Evolutionary conservation across 2,888 invertebrate species (phyloP).

Genomic region (Malthinus seriepunctatus): DNA sequence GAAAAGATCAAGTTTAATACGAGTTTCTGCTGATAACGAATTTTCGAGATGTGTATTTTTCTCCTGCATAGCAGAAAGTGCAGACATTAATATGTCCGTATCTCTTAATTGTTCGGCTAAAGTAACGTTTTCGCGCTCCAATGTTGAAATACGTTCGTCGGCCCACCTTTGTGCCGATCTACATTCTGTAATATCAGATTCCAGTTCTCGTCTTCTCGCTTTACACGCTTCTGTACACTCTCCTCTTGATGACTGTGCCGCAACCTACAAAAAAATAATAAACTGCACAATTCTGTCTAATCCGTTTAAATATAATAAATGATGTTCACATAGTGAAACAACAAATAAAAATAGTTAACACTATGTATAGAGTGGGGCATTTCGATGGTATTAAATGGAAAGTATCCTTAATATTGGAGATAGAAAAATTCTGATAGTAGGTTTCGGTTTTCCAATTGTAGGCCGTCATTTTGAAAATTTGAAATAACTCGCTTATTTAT

Average conservation of each 20-base stretch:
- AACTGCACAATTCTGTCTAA: background rate
- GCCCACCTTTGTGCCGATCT: conserved; percentile 61
- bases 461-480: too few species aligned
- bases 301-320: too few species aligned
- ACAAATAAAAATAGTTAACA: too few species aligned
- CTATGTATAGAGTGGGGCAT: too few species aligned
- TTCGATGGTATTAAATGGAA: too few species aligned
- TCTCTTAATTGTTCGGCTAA: conserved; percentile 58
- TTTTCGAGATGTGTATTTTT: conserved; percentile 91
- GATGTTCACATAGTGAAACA: too few species aligned
- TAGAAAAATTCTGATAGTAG: too few species aligned
- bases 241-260: conserved; percentile 46
- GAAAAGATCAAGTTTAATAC: conserved; percentile 97
- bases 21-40: conserved; percentile 93
- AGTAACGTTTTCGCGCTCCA: conserved; percentile 60
- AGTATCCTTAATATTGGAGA: too few species aligned
- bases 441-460: too few species aligned
- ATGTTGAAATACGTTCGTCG: conserved; percentile 62
- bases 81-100: conserved; percentile 78
- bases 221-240: conserved; percentile 54
- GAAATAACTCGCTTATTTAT: too few species aligned
- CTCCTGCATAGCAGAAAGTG: conserved; percentile 83
- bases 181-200: conserved; percentile 63
- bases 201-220: conserved; percentile 62
- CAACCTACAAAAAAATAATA: conserved; percentile 38